Conservation (phyloP, 2,797 vertebrate species). For the Podarcis siculus region DNA sequence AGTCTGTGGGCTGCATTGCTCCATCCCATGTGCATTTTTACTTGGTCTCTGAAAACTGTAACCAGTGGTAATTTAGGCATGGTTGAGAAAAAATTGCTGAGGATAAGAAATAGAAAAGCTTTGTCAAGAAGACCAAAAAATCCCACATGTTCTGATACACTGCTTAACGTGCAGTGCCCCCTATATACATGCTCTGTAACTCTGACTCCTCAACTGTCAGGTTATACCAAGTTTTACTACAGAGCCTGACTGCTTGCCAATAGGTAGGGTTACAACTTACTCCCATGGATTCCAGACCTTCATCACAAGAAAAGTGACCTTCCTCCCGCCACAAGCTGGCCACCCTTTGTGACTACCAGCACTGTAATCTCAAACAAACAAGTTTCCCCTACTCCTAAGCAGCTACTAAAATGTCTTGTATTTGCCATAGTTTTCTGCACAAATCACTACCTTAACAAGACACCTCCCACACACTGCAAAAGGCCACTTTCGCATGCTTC, state of each 20-base stretch:
- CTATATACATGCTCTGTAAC: too few species aligned
- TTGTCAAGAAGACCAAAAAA: too few species aligned
- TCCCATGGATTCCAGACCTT: not conserved
- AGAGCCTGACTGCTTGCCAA: not conserved
- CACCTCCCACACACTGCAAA: too few species aligned
- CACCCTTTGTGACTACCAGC: not conserved
- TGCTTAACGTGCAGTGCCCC: not conserved
- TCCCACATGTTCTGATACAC: not conserved
- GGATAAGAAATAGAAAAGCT: not conserved
- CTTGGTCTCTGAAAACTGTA: not conserved
- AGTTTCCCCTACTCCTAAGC: not conserved
- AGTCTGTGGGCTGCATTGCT: not conserved
- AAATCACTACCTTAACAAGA: not conserved
- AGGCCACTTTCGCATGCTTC: not conserved
- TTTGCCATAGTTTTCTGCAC: not conserved
- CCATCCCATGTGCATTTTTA: not conserved
- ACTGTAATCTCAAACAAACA: not conserved
- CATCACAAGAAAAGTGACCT: not conserved
- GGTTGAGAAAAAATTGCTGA: not conserved
- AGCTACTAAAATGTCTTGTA: not conserved
- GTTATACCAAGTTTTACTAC: not conserved
- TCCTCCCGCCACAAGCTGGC: too few species aligned
- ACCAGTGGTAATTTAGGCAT: not conserved
- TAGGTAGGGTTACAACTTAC: too few species aligned
- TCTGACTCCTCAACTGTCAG: not conserved